Evolutionary conservation across 2,888 invertebrate species (phyloP), one percentile per base, ranked within the genome.

Genomic region (Margaritifera margaritifera): DNA sequence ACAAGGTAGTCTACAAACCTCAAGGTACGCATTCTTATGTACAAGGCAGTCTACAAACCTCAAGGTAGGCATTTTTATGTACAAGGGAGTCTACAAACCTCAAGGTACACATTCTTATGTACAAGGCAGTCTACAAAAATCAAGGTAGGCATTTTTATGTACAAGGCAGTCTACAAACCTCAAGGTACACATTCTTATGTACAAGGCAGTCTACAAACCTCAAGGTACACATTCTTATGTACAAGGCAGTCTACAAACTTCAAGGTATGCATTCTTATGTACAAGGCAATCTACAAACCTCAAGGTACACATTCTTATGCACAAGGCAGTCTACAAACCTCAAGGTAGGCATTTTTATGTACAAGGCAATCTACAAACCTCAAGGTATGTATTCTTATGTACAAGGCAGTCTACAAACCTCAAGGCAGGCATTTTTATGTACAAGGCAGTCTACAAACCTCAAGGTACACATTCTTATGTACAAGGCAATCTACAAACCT

Each of bases 1-100:
- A n/a, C n/a, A n/a, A 85, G 87, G 70, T 82, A 83, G 57, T 88
- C 89, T 54, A 82, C 83, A 27, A 79, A 84, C 20, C 81, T 90
- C 4, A 89, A 89, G 87, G 90, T 90, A 75, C 65, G 71, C 62
- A 54, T 31, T 8, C 4, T 42, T 42, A n/a, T n/a, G n/a, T n/a
- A n/a, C n/a, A n/a, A 85, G 87, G 70, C 82, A 83, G 57, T 88
- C 89, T 54, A 82, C 83, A 27, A 79, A 84, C 20, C 81, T 90
- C 4, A 89, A 89, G 87, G 90, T 90, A 75, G 66, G 71, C 62
- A 54, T 31, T 8, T 2, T 42, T 42, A n/a, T n/a, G n/a, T n/a
- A n/a, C n/a, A n/a, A 85, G 87, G 70, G 81, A 83, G 57, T 88
- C 89, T 54, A 82, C 83, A 27, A 79, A 84, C 20, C 81, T 90